These are phyloP conservation scores for Aleadryas rufinucha DNA, from an alignment of 2,113 vertebrate species.

Conservation along the genomic window DNA sequence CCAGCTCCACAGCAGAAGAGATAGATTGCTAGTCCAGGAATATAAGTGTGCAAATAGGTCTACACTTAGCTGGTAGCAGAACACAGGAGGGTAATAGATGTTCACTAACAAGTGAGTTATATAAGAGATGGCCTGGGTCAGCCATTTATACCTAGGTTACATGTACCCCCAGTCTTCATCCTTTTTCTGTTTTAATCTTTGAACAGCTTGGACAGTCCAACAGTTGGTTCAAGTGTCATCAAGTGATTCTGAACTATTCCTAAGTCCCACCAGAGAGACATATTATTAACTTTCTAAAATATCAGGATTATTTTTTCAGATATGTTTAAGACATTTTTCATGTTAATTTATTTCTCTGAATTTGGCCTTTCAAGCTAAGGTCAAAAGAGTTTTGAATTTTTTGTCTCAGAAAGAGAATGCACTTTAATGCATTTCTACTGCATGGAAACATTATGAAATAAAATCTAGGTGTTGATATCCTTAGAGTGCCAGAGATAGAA, in stretches of 20 bases:
- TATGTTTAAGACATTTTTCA: not conserved
- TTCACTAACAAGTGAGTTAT: not conserved
- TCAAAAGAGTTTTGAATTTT: not conserved
- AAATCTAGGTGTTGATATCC: not conserved
- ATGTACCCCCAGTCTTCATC: not conserved
- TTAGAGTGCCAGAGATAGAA: not conserved
- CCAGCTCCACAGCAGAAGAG: not conserved
- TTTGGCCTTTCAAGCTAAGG: not conserved
- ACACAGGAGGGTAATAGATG: not conserved
- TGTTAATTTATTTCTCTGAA: not conserved
- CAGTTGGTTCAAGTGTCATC: not conserved
- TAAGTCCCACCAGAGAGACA: not conserved
- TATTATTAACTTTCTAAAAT: not conserved
- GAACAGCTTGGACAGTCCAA: not conserved
- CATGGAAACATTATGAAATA: not conserved
- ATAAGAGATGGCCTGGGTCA: not conserved
- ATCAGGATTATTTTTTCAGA: not conserved
- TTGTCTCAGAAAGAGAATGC: not conserved
- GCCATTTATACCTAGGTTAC: not conserved
- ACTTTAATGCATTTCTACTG: not conserved
- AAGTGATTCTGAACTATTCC: not conserved
- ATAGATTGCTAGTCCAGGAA: not conserved
- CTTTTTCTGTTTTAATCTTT: not conserved
- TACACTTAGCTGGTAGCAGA: not conserved
- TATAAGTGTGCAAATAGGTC: not conserved